Evolutionary conservation across 1,140 invertebrate species (phyloP).

Genomic region (Achroia grisella): DNA sequence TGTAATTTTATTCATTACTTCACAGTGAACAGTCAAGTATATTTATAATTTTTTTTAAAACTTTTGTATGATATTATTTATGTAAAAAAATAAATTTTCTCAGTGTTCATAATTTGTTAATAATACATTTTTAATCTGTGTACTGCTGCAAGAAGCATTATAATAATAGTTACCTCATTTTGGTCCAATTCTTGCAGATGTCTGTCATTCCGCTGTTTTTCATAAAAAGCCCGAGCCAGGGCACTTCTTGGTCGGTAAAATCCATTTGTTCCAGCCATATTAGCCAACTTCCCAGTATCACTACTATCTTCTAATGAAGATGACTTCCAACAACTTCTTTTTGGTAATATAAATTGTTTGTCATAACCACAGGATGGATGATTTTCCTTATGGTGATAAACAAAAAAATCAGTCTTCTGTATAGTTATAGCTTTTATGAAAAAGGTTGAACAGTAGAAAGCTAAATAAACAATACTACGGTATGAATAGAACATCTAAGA

Average conservation of each 20-base stretch:
- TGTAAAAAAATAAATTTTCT: too few relatives aligned
- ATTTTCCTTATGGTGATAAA: slow-evolving; percentile 50
- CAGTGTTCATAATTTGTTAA: too few relatives aligned
- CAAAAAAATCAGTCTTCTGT: slow-evolving; percentile 22
- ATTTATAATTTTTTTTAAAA: too few relatives aligned
- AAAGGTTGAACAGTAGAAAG: too few relatives aligned
- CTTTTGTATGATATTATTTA: too few relatives aligned
- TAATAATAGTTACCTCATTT: slow-evolving; percentile 71
- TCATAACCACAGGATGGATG: slow-evolving; percentile 25
- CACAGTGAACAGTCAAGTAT: too few relatives aligned
- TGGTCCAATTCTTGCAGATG: slow-evolving; percentile 78
- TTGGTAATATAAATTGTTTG: slow-evolving; percentile 8
- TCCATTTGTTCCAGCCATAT: slow-evolving; percentile 28
- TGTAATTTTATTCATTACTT: too few relatives aligned
- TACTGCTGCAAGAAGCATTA: slow-evolving; percentile 6
- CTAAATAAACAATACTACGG: too few relatives aligned
- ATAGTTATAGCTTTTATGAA: too few relatives aligned
- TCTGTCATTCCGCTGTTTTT: slow-evolving; percentile 80
- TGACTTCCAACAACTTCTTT: slow-evolving; percentile 5
- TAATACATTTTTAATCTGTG: too few relatives aligned
- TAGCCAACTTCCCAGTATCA: slow-evolving; percentile 35
- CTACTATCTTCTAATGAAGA: slow-evolving; percentile 13
- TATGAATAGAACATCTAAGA: too few relatives aligned
- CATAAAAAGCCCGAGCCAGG: slow-evolving; percentile 79
- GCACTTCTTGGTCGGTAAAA: slow-evolving; percentile 76